Evolutionary conservation across 1,140 invertebrate genomes (phyloP).

Genomic region (Drosophila bipectinata): DNA sequence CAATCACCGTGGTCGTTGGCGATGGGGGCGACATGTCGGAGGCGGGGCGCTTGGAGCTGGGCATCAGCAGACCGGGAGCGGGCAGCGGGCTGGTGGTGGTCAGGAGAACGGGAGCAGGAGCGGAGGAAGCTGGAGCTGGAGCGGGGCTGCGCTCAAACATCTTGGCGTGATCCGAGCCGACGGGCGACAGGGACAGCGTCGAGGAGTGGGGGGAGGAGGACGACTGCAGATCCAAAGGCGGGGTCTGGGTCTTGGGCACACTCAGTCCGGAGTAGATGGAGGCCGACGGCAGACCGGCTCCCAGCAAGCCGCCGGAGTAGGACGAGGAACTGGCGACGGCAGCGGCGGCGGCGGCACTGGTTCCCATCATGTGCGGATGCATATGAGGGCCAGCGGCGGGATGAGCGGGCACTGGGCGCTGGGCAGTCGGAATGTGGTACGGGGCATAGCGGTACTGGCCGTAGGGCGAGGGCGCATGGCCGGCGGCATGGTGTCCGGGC

Average conservation of each 20-base stretch:
- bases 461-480: constrained; percentile 75
- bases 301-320: constrained; percentile 32
- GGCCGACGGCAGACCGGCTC: constrained; percentile 45
- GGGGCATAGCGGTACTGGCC: constrained; percentile 83
- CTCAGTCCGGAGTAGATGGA: constrained; percentile 37
- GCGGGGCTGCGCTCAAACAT: constrained; percentile 71
- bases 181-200: constrained; percentile 78
- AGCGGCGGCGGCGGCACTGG: constrained; percentile 20
- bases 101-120: constrained; percentile 1
- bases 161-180: constrained; percentile 81
- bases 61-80: constrained; percentile 68
- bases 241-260: constrained; percentile 75
- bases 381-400: constrained; percentile 75
- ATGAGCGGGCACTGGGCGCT: constrained; percentile 50
- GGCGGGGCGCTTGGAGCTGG: constrained; percentile 70
- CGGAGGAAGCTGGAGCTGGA: constrained; percentile 39
- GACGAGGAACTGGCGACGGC: constrained; percentile 43
- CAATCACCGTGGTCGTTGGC: constrained; percentile 52
- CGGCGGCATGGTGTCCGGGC: constrained; percentile 17
- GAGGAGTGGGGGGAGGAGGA: constrained; percentile 83
- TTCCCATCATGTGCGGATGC: constrained; percentile 75
- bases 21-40: constrained; percentile 65
- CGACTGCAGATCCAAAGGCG: constrained; percentile 80
- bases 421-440: constrained; percentile 83
- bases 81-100: constrained; percentile 61